Base-by-base conservation (phyloP, 2,113 vertebrate genomes). In the Coturnix japonica region DNA sequence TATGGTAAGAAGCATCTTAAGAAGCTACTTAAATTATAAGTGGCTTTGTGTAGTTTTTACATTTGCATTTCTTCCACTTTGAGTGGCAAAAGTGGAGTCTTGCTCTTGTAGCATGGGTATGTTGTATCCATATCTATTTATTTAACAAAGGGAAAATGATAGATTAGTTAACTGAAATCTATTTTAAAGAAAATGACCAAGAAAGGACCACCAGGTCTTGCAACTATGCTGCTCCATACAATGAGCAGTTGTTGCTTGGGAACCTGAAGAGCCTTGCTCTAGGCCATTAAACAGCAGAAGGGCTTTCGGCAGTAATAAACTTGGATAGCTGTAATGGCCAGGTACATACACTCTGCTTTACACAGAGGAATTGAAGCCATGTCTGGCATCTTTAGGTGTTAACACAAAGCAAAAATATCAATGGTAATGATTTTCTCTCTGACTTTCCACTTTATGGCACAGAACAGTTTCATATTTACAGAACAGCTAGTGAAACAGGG, bases 181-280 rank as follows among this genome's bases (percentile, higher is more conserved):
- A 80, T n/a, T 71, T 39, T 51, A 56, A 91, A 83, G 79, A 90
- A 18, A 77, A 83, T 83, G 21, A n/a, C 85, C 74, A 60, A 87
- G 87, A 85, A 18, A 77, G 43, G 30, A 44, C 74, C 61, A 88
- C 12, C 20, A 67, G 0, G n/a, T 77, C 44, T 22, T 85, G 47
- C 54, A 80, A 53, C 9, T 53, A 31, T 13, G 17, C 37, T 59
- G 31, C 5, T 51, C 19, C 39, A 70, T 19, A 81, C 33, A 22
- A 71, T 11, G 10, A 87, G 41, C 71, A 79, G 35, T 15, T 9
- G 19, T 18, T 92, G 53, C 54, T 16, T 74, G 56, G 77, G 33
- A 46, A 77, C 22, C 28, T 33, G 43, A 93, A 71, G 23, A 73
- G 31, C 7, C 12, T 72, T 67, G 35, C 31, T 51, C 56, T 57